Evolutionary conservation across 2,113 vertebrate species (phyloP).

Genomic region (Platichthys stellatus): DNA sequence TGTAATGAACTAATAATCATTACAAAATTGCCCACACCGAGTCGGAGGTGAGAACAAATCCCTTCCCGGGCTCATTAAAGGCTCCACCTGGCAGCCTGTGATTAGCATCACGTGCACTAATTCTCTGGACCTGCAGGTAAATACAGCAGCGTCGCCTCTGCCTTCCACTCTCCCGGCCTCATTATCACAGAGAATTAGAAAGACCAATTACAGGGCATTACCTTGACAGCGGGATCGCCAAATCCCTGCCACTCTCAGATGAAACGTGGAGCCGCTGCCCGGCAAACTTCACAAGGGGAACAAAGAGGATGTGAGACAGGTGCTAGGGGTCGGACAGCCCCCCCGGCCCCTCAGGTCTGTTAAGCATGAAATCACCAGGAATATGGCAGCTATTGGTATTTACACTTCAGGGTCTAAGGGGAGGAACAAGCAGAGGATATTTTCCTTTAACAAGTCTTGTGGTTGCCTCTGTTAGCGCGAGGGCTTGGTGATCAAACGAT

Average conservation of each 20-base stretch:
- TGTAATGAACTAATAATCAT: conserved; percentile 27
- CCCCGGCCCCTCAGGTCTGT: conserved; percentile 37
- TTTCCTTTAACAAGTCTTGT: too few species aligned
- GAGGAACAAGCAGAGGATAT: neutral
- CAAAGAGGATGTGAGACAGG: conserved; percentile 13
- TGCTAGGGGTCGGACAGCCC: conserved; percentile 10
- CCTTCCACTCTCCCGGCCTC: conserved; percentile 50
- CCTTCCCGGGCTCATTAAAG: conserved; percentile 33
- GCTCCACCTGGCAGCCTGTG: conserved; percentile 48
- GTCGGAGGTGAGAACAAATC: conserved; percentile 13
- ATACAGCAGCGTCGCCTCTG: conserved; percentile 58
- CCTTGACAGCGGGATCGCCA: conserved; percentile 50
- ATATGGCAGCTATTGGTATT: conserved; percentile 28
- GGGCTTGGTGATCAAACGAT: too few species aligned
- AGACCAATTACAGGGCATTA: conserved; percentile 73
- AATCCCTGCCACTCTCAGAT: conserved; percentile 36
- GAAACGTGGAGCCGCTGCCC: conserved; percentile 35
- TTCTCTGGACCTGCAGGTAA: conserved; percentile 58
- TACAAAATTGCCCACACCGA: neutral
- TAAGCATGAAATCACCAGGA: conserved; percentile 24
- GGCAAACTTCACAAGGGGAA: conserved; percentile 14
- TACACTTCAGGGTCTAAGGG: neutral
- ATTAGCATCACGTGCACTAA: conserved; percentile 56
- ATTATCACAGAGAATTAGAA: conserved; percentile 69
- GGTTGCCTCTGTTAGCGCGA: too few species aligned